A percentile compares a stretch with the other conserved stretches of the same genome.
phyloP scores from a whole-genome alignment of 2,113 vertebrate genomes.

The Platysteira castanea region DNA sequence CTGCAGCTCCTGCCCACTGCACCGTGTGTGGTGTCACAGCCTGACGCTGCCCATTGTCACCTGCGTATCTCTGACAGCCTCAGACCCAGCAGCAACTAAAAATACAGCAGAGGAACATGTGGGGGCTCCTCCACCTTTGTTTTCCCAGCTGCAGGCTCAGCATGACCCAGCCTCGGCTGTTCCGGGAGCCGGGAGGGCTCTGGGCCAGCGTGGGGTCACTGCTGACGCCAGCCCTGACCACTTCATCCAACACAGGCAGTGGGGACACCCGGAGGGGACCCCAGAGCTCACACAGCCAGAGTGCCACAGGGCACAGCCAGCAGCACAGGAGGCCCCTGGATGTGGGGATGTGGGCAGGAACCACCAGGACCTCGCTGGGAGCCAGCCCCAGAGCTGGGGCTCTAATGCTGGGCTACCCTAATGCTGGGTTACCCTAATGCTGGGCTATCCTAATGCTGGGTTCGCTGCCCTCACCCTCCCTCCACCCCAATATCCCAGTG shows the following conservation, averaged over 20 bases:
- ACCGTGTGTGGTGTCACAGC: accelerated
- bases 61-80: not conserved
- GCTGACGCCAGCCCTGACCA: not conserved
- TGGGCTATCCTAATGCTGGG: too few species aligned
- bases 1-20: accelerated
- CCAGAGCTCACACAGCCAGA: not conserved
- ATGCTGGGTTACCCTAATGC: not conserved
- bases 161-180: not conserved
- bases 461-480: accelerated
- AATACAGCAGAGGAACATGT: not conserved
- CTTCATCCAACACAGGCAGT: not conserved
- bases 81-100: not conserved
- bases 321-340: not conserved
- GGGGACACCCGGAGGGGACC: not conserved
- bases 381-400: not conserved
- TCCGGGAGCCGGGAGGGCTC: not conserved
- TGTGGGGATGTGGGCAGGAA: not conserved
- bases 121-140: not conserved
- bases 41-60: not conserved
- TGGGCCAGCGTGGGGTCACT: not conserved
- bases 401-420: too few species aligned
- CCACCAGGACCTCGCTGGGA: not conserved
- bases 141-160: constrained; percentile 28
- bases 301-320: accelerated
- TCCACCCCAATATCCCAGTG: not conserved